Evolutionary conservation across 2,797 vertebrate species (phyloP), one percentile per base, ranked within the genome.

Genomic region (Labeo calbasu): DNA sequence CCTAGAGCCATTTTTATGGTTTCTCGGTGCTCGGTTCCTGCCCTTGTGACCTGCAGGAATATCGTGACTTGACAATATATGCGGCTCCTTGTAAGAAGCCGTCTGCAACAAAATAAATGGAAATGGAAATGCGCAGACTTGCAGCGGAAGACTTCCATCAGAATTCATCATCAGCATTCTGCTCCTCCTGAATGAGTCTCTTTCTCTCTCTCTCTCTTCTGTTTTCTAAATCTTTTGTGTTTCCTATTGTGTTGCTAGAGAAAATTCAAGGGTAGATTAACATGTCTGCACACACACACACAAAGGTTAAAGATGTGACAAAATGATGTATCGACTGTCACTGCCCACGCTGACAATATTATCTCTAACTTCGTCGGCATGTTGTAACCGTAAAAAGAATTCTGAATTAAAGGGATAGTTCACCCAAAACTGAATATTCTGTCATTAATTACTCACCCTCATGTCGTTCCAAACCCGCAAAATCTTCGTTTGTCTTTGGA

Each of bases 61-160:
- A 77, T 57, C 17, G n/a, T 43, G 63, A 57, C 63, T 77, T 65
- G 11, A 59, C 51, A 68, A 65, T 76, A 76, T 68, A 68, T 46
- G 72, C 3, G 36, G 8, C 61, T 69, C 40, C 25, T 77, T 69
- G 75, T 78, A 83, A 81, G 72, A 77, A 55, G 48, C 11, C 23
- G 32, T 50, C 53, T 81, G 68, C 48, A 66, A 23, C 50, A 77
- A 78, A 78, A 84, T 84, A 77, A 84, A 84, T 84, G 65, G 75
- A 69, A 84, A 84, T 84, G 82, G 82, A 84, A 84, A 84, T 84
- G 48, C 25, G 10, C 48, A 70, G 73, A 46, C 82, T 83, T 75
- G 21, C 36, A 83, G 32, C 15, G 12, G 61, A 40, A 68, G 63
- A 48, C 65, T 77, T 84, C 65, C 82, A 78, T 84, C 75, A 84